Conservation (phyloP, 1,140 invertebrate genomes). For the Bombyx mandarina region DNA sequence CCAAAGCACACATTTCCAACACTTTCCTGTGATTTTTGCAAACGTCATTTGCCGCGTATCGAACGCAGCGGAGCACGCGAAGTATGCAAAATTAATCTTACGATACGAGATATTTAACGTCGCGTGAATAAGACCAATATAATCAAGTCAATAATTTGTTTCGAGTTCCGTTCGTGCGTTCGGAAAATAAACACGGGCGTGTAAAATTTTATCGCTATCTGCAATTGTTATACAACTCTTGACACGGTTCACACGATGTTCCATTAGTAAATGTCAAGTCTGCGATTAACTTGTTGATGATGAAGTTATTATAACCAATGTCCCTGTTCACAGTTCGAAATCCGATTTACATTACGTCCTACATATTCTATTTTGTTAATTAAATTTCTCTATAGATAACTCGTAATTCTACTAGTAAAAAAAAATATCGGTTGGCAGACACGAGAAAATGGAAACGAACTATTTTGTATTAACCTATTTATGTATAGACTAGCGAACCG, state of each 20-base stretch:
- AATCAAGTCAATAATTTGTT: conserved; percentile 15
- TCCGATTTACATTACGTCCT: too few species aligned
- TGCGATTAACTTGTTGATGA: neutral
- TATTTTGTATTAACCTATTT: too few species aligned
- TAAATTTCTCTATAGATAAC: too few species aligned
- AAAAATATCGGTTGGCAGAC: too few species aligned
- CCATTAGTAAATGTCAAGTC: neutral
- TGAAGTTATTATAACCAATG: too few species aligned
- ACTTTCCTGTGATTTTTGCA: conserved; percentile 25
- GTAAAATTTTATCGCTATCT: conserved; percentile 1
- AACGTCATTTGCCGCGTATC: conserved; percentile 35
- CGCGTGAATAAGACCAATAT: conserved; percentile 20
- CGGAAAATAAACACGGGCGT: conserved; percentile 3
- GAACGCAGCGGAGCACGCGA: conserved; percentile 36
- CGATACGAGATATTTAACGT: conserved; percentile 20
- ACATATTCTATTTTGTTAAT: too few species aligned
- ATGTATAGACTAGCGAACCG: too few species aligned
- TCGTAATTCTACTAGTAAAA: too few species aligned
- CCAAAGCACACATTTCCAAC: conserved; percentile 19
- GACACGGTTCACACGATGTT: conserved; percentile 1
- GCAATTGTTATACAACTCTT: conserved; percentile 2
- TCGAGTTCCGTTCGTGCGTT: conserved; percentile 17
- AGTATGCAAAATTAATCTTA: conserved; percentile 22
- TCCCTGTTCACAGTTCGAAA: too few species aligned
- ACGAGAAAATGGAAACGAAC: too few species aligned